Conservation (phyloP, 2,113 vertebrate genomes). For the Antechinus flavipes region DNA sequence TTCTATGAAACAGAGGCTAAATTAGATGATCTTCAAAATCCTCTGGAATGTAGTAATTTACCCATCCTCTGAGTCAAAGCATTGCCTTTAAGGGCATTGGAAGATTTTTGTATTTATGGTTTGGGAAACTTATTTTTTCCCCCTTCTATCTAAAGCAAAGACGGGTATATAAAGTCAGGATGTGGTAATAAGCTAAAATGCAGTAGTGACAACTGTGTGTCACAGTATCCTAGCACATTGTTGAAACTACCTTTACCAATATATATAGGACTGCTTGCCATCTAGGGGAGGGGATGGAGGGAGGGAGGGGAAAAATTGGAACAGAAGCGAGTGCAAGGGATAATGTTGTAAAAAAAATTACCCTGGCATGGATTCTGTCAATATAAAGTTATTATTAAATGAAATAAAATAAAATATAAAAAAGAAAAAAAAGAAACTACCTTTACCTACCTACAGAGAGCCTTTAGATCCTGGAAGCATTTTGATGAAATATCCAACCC, state of each 20-base stretch:
- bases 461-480: slow-evolving; percentile 19
- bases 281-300: too few relatives aligned
- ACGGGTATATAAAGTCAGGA: not conserved
- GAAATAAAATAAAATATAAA: too few relatives aligned
- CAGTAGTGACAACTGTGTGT: not conserved
- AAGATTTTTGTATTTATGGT: not conserved
- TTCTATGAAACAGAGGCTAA: not conserved
- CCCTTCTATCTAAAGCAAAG: not conserved
- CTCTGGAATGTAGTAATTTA: not conserved
- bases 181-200: not conserved
- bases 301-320: too few relatives aligned
- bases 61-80: not conserved
- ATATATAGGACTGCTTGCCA: too few relatives aligned
- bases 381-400: too few relatives aligned
- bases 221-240: slow-evolving; percentile 5
- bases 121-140: not conserved
- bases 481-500: slow-evolving; percentile 36
- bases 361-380: too few relatives aligned
- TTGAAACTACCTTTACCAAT: not conserved
- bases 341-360: too few relatives aligned
- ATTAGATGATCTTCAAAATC: not conserved
- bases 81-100: not conserved
- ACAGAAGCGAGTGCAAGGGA: too few relatives aligned
- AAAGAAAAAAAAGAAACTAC: not conserved
- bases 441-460: not conserved